Percentiles rank a stretch among this genome's conserved stretches.
Evolutionary conservation across 1,140 invertebrate species (phyloP).

Genomic region (Drosophila chauvacae): DNA sequence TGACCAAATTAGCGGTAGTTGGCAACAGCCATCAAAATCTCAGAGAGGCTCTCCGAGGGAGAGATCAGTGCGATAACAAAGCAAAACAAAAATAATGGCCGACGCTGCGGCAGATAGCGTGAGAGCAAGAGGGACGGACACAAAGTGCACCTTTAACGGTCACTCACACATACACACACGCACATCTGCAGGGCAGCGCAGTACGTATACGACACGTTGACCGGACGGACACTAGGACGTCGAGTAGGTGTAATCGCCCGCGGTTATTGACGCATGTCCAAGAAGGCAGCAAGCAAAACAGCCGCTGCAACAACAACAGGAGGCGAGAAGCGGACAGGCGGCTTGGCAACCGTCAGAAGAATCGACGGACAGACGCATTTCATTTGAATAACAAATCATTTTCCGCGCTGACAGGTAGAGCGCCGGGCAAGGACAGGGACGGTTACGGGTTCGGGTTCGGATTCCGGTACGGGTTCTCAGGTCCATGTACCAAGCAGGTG

Average conservation of each 20-base stretch:
- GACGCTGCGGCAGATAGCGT: conserved; percentile 14
- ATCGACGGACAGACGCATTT: conserved; percentile 42
- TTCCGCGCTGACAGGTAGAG: conserved; percentile 63
- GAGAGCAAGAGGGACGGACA: conserved; percentile 4
- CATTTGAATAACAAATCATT: conserved; percentile 80
- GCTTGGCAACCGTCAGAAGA: conserved; percentile 47
- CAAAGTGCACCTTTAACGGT: conserved; percentile 53
- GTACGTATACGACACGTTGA: conserved; percentile 74
- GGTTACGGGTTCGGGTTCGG: conserved; percentile 19
- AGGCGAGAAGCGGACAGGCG: conserved; percentile 13
- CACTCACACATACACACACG: conserved; percentile 19
- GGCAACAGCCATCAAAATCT: conserved; percentile 58
- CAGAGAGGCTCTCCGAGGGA: conserved; percentile 11
- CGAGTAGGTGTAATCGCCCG: conserved; percentile 68
- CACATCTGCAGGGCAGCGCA: conserved; percentile 18
- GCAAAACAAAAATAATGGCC: conserved; percentile 40
- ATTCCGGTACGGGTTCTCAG: conserved; percentile 16
- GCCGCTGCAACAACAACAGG: conserved; percentile 48
- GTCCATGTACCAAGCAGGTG: conserved; percentile 32
- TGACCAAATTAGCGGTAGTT: conserved; percentile 72
- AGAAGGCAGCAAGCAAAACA: conserved; percentile 42
- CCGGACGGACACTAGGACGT: conserved; percentile 67
- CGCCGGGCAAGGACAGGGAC: conserved; percentile 46
- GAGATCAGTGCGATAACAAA: conserved; percentile 35
- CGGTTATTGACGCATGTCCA: conserved; percentile 73